Percentiles rank a stretch among this genome's conserved stretches.
Conservation (phyloP, 2,888 invertebrate species). For the Leistus spinibarbis region DNA sequence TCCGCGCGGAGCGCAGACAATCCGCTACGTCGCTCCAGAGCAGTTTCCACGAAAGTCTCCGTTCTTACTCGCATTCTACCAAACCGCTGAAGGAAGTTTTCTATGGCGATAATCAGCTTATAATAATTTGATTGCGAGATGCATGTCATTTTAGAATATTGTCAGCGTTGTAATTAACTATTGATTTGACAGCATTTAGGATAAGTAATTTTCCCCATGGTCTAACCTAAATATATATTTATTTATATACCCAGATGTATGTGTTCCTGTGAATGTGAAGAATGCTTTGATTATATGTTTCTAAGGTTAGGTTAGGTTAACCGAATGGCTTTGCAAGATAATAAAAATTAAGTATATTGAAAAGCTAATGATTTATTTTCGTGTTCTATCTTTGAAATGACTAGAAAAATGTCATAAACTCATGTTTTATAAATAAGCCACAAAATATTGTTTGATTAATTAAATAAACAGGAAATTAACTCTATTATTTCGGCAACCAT, state of each 20-base stretch:
- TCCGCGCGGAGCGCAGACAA: conserved; percentile 19
- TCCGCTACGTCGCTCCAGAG: neutral
- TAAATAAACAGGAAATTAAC: neutral
- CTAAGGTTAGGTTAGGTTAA: too few relatives aligned
- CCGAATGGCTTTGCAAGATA: too few relatives aligned
- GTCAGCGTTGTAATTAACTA: neutral
- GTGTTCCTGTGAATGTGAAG: too few relatives aligned
- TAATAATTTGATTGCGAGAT: neutral
- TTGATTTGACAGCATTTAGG: neutral
- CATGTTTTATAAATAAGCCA: too few relatives aligned
- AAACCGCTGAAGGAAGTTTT: neutral
- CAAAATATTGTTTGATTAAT: too few relatives aligned
- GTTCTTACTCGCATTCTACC: neutral
- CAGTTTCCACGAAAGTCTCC: neutral
- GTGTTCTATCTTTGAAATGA: too few relatives aligned
- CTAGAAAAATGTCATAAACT: too few relatives aligned
- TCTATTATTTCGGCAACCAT: neutral
- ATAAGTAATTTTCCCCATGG: neutral
- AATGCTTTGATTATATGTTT: too few relatives aligned
- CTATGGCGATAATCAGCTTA: neutral
- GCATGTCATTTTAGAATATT: neutral
- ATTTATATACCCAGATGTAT: too few relatives aligned
- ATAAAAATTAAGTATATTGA: too few relatives aligned
- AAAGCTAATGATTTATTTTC: too few relatives aligned
- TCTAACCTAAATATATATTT: too few relatives aligned